Conservation (phyloP, 2,888 invertebrate species). For the Tenthredo livida region DNA sequence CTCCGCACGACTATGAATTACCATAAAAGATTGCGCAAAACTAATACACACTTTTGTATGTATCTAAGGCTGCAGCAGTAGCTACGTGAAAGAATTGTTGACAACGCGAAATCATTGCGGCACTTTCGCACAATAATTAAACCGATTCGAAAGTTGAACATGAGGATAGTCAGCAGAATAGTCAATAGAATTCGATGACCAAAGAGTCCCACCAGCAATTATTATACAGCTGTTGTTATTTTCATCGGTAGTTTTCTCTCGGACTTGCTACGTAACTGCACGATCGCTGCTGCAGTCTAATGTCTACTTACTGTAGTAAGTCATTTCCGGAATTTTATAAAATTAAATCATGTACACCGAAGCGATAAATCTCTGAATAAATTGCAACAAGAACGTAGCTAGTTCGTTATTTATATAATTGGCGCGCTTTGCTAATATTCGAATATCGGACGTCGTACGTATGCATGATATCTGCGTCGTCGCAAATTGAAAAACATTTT, state of each 20-base stretch:
- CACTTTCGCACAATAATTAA: conserved; percentile 11
- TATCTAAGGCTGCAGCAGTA: neutral
- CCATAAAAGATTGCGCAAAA: neutral
- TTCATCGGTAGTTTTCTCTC: conserved; percentile 5
- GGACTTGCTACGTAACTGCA: neutral
- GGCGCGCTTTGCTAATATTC: neutral
- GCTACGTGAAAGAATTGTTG: conserved; percentile 13
- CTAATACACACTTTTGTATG: neutral
- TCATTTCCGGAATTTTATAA: neutral
- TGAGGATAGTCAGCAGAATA: conserved; percentile 14
- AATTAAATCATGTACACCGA: neutral
- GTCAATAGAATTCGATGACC: conserved; percentile 14
- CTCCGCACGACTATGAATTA: neutral
- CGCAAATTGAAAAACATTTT: neutral
- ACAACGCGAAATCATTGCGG: conserved; percentile 15
- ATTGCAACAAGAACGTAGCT: neutral
- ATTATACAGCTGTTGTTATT: neutral
- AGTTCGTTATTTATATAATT: neutral
- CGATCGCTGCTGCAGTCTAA: neutral
- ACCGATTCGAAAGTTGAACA: conserved; percentile 31
- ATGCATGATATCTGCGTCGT: neutral
- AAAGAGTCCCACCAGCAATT: neutral
- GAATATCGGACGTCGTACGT: neutral
- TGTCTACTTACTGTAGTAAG: neutral
- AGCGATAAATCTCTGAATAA: neutral